A percentile compares a stretch with the other conserved stretches of the same genome.
Conservation (phyloP, 2,797 vertebrate species). For the Lacerta agilis region DNA sequence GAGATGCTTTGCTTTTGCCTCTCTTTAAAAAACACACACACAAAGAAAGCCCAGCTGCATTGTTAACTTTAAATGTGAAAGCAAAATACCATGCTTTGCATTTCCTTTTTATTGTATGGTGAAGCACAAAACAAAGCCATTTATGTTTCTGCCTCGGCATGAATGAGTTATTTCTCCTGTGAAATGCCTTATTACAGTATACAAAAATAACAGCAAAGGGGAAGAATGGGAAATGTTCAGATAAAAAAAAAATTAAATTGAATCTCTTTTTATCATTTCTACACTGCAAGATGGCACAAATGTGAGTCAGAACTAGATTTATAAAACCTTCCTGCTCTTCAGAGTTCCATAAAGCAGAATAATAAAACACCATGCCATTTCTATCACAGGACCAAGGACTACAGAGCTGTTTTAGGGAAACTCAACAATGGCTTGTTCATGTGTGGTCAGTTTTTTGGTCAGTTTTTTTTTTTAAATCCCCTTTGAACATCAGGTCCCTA, state of each 20-base stretch:
- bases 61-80: not conserved
- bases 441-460: not conserved
- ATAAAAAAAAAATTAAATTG: constrained; percentile 11
- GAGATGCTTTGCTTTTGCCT: not conserved
- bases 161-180: constrained; percentile 1
- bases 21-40: not conserved
- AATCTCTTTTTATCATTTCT: constrained; percentile 17
- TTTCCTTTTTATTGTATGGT: constrained; percentile 15
- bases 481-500: not conserved
- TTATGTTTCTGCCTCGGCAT: not conserved
- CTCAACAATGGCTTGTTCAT: not conserved
- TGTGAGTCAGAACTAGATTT: constrained; percentile 15
- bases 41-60: not conserved
- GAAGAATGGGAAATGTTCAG: not conserved
- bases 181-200: constrained; percentile 6
- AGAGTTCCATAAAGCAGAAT: constrained; percentile 1
- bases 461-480: not conserved
- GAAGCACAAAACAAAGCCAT: constrained; percentile 10
- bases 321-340: not conserved
- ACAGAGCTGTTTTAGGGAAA: not conserved
- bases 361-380: not conserved
- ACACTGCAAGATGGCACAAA: not conserved
- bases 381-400: not conserved
- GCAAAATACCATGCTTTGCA: not conserved
- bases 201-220: constrained; percentile 13